These are phyloP conservation scores for Brevimyrus niger DNA, from an alignment of 2,113 vertebrate species.

Conservation along the genomic window DNA sequence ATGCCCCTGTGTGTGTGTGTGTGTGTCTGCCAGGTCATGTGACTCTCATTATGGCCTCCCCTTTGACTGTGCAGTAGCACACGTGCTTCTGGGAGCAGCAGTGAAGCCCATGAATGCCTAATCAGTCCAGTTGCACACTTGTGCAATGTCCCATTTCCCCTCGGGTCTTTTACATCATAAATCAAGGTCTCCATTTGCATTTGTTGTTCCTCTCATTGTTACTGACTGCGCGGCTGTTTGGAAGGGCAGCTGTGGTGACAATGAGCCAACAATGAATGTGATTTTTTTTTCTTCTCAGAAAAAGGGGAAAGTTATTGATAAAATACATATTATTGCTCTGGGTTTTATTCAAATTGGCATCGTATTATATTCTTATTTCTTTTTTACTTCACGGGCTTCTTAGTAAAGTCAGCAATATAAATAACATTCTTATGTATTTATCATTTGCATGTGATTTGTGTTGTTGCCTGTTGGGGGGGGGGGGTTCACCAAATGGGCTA, in stretches of 20 bases:
- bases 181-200: slow-evolving; percentile 70
- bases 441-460: neutral
- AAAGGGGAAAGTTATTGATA: slow-evolving; percentile 55
- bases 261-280: slow-evolving; percentile 55
- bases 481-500: neutral
- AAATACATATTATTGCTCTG: slow-evolving; percentile 50
- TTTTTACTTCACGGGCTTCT: neutral
- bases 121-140: slow-evolving; percentile 71
- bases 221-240: neutral
- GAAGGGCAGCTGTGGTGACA: neutral
- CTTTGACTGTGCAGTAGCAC: neutral
- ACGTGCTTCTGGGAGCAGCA: neutral
- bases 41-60: neutral
- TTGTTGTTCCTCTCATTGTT: slow-evolving; percentile 26
- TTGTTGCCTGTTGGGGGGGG: neutral
- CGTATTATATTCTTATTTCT: neutral
- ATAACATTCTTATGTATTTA: neutral
- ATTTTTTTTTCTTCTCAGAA: slow-evolving; percentile 55
- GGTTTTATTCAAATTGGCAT: slow-evolving; percentile 35
- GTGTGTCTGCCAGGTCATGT: slow-evolving; percentile 18
- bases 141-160: slow-evolving; percentile 64
- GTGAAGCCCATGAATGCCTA: slow-evolving; percentile 38
- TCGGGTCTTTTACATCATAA: slow-evolving; percentile 71
- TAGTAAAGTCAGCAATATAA: neutral
- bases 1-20: slow-evolving; percentile 31